A percentile compares a stretch with the other conserved stretches of the same genome.
These are phyloP conservation scores for Cichladusa arquata DNA, from an alignment of 2,113 vertebrate species.

Conservation along the genomic window DNA sequence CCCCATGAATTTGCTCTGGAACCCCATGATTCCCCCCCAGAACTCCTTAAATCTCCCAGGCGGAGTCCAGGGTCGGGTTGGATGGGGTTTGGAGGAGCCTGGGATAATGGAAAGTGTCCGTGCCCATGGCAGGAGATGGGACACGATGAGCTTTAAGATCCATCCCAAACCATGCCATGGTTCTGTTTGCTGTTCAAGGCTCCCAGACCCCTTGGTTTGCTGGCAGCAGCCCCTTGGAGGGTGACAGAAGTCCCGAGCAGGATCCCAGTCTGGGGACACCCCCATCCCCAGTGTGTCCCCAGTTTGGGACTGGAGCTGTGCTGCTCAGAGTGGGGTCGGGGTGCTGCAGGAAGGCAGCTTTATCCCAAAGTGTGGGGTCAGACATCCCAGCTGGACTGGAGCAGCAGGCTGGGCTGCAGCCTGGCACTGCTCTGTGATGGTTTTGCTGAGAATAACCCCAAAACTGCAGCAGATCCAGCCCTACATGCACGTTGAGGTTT, in stretches of 20 bases:
- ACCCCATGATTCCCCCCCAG: background rate
- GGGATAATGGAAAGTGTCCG: background rate
- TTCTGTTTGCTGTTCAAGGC: background rate
- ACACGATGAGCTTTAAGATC: background rate
- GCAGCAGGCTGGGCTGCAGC: background rate
- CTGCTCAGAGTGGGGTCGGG: accelerated
- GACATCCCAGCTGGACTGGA: background rate
- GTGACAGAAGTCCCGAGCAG: accelerated
- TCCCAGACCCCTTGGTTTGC: background rate
- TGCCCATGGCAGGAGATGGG: background rate
- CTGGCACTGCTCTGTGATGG: accelerated
- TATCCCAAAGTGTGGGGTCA: accelerated
- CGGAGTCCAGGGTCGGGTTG: background rate
- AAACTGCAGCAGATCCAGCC: accelerated
- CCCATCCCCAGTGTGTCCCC: accelerated
- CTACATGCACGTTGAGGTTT: accelerated
- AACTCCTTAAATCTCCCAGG: background rate
- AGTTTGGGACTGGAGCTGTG: background rate
- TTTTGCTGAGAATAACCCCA: background rate
- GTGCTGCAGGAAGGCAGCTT: background rate
- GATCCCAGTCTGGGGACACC: background rate
- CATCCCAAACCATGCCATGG: background rate
- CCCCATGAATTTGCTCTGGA: background rate
- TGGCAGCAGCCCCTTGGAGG: background rate
- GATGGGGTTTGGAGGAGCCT: background rate